These are phyloP conservation scores for Elgaria multicarinata DNA, from an alignment of 2,113 vertebrate genomes.

Conservation along the genomic window DNA sequence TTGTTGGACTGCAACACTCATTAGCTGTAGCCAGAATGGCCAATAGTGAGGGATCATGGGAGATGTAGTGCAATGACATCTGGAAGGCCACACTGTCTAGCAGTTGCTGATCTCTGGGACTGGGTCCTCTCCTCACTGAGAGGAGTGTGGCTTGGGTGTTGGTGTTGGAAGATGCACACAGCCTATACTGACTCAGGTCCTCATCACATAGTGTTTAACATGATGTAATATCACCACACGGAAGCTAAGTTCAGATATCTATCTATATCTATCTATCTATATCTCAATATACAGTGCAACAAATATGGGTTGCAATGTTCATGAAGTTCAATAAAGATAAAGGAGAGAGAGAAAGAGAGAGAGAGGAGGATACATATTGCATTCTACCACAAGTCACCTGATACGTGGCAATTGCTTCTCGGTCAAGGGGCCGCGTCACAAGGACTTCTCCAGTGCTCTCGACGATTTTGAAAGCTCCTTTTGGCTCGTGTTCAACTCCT, in stretches of 20 bases:
- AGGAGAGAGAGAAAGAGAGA: background rate
- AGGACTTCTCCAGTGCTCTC: conserved; percentile 88
- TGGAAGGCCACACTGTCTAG: background rate
- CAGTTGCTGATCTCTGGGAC: background rate
- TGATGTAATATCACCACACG: background rate
- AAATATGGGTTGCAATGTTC: background rate
- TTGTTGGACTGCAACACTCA: no score
- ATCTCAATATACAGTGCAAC: background rate
- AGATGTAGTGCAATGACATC: no score
- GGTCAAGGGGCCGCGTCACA: conserved; percentile 88
- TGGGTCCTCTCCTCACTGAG: background rate
- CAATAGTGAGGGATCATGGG: no score
- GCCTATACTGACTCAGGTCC: background rate
- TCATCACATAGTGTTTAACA: background rate
- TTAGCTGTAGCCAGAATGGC: no score
- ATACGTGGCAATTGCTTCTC: conserved; percentile 87
- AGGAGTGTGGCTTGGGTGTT: no score
- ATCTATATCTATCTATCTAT: no score
- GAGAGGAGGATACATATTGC: fast-evolving
- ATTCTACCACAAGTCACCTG: conserved; percentile 78
- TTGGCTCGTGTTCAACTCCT: conserved; percentile 93
- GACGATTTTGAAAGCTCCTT: conserved; percentile 91
- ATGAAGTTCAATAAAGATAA: background rate
- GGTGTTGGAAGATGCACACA: background rate
- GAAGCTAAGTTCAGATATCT: background rate